Evolutionary conservation across 2,113 vertebrate species (phyloP).

Genomic region (Tragelaphus scriptus): DNA sequence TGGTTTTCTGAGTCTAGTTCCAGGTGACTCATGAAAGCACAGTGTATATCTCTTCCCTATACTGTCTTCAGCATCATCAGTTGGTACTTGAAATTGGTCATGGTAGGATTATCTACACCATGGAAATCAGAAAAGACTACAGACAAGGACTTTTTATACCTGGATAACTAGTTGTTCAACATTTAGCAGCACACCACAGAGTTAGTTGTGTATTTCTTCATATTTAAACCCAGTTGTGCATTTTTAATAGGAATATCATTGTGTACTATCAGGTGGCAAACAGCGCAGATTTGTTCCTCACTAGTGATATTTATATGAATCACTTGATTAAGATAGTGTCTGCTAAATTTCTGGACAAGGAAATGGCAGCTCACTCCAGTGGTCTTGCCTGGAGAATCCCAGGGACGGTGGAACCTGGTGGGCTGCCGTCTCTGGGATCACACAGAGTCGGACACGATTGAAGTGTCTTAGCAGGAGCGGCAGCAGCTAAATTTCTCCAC

Average conservation of each 20-base stretch:
- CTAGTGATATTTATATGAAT: neutral
- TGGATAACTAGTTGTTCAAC: neutral
- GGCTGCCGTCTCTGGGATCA: neutral
- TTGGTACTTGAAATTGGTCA: neutral
- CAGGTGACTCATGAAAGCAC: neutral
- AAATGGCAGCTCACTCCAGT: neutral
- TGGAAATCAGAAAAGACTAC: neutral
- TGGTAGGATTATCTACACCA: neutral
- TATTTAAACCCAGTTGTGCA: neutral
- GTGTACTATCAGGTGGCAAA: neutral
- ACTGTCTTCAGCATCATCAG: neutral
- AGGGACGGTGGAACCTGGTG: neutral
- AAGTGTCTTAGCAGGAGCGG: neutral
- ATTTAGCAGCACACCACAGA: neutral
- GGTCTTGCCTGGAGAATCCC: neutral
- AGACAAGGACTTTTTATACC: neutral
- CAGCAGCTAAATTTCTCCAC: neutral
- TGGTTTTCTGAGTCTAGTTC: neutral
- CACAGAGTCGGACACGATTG: neutral
- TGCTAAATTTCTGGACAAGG: neutral
- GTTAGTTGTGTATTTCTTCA: neutral
- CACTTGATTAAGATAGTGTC: neutral
- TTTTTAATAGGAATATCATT: neutral
- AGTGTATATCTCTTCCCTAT: neutral
- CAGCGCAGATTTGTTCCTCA: neutral